Evolutionary conservation across 2,797 vertebrate genomes (phyloP).

Genomic region (Periparus ater): DNA sequence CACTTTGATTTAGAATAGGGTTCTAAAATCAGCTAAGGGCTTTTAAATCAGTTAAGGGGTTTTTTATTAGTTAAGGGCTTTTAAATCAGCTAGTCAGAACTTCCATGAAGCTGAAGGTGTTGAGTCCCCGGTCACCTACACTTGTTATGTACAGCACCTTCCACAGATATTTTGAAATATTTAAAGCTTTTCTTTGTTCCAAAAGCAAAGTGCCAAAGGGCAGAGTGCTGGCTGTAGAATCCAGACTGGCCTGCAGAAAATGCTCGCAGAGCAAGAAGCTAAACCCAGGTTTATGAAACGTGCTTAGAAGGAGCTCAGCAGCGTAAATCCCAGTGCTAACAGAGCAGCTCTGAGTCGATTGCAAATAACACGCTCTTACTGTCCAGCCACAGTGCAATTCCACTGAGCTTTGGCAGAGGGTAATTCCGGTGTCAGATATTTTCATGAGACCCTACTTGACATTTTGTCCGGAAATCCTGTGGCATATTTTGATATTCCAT

Average conservation of each 20-base stretch:
- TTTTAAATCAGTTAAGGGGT: background rate
- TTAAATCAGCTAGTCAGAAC: background rate
- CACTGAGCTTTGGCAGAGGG: conserved; percentile 20
- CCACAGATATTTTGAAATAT: background rate
- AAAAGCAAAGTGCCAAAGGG: background rate
- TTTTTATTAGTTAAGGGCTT: background rate
- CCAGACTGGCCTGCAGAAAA: background rate
- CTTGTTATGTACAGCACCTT: background rate
- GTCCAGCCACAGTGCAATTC: conserved; percentile 1
- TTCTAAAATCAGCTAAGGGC: background rate
- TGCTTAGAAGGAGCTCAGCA: conserved; percentile 23
- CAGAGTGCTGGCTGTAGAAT: background rate
- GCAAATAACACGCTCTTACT: conserved; percentile 35
- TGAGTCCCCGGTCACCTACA: background rate
- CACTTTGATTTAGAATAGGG: accelerated
- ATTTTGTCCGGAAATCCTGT: conserved; percentile 41
- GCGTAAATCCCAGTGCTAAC: conserved; percentile 36
- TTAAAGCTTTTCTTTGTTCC: background rate
- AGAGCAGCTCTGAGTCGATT: conserved; percentile 10
- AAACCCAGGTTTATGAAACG: conserved; percentile 16
- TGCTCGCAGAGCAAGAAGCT: background rate
- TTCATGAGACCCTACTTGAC: conserved; percentile 50
- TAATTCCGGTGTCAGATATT: conserved; percentile 47
- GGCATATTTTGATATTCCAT: conserved; percentile 44
- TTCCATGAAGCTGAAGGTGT: background rate